Conservation (phyloP, 2,888 invertebrate species). For the Dendrolimus houi region DNA sequence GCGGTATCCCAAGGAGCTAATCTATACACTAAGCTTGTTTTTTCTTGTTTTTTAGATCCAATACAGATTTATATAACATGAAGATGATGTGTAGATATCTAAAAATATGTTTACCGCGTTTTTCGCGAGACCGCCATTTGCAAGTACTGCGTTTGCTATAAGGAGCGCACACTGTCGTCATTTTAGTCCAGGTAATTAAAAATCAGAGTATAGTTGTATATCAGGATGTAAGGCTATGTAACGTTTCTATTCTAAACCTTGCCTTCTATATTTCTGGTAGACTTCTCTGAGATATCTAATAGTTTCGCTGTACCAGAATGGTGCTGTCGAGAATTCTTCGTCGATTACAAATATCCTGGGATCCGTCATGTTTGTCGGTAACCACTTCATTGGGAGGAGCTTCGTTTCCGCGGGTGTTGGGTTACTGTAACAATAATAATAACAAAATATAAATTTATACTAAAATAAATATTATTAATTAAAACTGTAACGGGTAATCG, state of each 20-base stretch:
- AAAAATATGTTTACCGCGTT: no score
- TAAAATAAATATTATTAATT: no score
- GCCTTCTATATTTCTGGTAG: conserved; percentile 37
- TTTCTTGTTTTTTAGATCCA: no score
- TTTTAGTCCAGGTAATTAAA: no score
- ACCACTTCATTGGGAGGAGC: conserved; percentile 40
- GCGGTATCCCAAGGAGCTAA: no score
- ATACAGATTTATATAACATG: not conserved
- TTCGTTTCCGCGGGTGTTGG: conserved; percentile 41
- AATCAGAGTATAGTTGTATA: not conserved
- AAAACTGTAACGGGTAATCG: no score
- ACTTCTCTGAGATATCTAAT: conserved; percentile 36
- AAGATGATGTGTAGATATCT: not conserved
- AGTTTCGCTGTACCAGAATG: conserved; percentile 40
- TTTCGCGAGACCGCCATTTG: no score
- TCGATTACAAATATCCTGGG: conserved; percentile 42
- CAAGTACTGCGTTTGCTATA: no score
- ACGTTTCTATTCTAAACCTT: not conserved
- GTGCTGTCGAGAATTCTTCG: conserved; percentile 25
- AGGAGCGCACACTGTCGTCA: no score
- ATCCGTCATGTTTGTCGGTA: conserved; percentile 20
- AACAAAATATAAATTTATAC: no score
- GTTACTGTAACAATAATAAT: conserved; percentile 25
- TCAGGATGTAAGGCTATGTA: not conserved
- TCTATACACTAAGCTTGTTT: no score